These are phyloP conservation scores for Tichodroma muraria DNA, from an alignment of 2,113 vertebrate species.

Conservation along the genomic window DNA sequence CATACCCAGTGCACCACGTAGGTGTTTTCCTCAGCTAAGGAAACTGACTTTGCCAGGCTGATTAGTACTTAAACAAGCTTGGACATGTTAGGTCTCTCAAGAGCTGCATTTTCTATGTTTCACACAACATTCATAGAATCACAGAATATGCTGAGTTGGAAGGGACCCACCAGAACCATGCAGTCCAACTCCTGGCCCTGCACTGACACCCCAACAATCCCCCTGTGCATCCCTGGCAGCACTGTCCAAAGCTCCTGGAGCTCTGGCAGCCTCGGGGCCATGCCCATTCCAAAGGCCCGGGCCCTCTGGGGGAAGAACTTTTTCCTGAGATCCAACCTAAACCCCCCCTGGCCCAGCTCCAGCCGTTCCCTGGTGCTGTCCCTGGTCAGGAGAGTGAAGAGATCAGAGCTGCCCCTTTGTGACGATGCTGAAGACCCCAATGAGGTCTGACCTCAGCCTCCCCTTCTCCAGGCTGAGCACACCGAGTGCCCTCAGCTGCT, in stretches of 20 bases:
- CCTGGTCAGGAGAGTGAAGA: not conserved
- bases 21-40: not conserved
- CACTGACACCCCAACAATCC: not conserved
- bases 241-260: not conserved
- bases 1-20: fast-evolving
- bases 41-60: not conserved
- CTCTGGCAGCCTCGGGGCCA: fast-evolving
- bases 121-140: not conserved
- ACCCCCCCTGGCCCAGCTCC: not conserved
- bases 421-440: fast-evolving
- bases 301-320: not conserved
- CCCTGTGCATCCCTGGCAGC: no score
- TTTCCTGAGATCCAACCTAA: not conserved
- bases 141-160: not conserved
- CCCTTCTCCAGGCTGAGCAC: not conserved
- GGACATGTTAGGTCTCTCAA: not conserved
- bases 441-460: not conserved
- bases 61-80: not conserved
- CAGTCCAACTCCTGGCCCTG: not conserved
- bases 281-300: no score
- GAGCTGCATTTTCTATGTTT: not conserved
- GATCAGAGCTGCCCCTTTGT: not conserved
- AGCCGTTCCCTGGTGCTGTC: not conserved
- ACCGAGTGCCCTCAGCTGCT: not conserved
- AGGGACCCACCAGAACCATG: not conserved